Percentiles rank a stretch among this genome's conserved stretches.
phyloP scores from a whole-genome alignment of 2,888 invertebrate genomes.

The Tortricodes alternella region DNA sequence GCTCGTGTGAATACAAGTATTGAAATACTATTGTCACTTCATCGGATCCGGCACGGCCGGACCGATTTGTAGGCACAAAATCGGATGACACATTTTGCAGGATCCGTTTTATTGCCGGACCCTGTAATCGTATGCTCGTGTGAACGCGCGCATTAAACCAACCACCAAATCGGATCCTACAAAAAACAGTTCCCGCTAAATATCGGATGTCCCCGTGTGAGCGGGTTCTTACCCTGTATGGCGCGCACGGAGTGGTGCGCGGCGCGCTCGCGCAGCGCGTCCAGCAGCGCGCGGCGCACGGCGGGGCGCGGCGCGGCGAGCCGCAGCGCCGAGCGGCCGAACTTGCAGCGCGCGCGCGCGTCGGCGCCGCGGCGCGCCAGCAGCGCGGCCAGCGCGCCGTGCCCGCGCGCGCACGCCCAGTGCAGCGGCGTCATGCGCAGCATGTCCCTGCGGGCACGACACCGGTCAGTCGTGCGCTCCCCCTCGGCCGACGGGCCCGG shows the following conservation, averaged over 20 bases:
- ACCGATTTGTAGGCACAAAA: too few species aligned
- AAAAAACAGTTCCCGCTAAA: too few species aligned
- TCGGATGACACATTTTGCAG: too few species aligned
- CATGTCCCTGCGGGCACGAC: constrained; percentile 55
- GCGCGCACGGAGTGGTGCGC: not conserved
- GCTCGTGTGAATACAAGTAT: too few species aligned
- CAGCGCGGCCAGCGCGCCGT: constrained; percentile 82
- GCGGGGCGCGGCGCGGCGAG: constrained; percentile 38
- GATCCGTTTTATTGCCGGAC: too few species aligned
- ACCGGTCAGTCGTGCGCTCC: too few species aligned
- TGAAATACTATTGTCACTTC: too few species aligned
- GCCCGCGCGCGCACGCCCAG: constrained; percentile 95
- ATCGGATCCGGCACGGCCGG: too few species aligned
- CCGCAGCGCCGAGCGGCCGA: constrained; percentile 57
- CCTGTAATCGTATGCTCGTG: too few species aligned
- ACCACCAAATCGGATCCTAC: too few species aligned
- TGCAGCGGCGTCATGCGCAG: constrained; percentile 92
- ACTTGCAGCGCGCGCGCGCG: constrained; percentile 73
- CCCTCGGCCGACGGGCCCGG: not conserved
- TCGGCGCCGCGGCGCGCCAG: constrained; percentile 90
- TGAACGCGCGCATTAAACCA: too few species aligned
- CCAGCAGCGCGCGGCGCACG: constrained; percentile 46
- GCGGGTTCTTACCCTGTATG: not conserved
- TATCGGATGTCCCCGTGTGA: not conserved
- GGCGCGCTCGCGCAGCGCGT: constrained; percentile 36